Base-by-base conservation (phyloP, 2,888 invertebrate genomes). In the Hyposoter dolosus region DNA sequence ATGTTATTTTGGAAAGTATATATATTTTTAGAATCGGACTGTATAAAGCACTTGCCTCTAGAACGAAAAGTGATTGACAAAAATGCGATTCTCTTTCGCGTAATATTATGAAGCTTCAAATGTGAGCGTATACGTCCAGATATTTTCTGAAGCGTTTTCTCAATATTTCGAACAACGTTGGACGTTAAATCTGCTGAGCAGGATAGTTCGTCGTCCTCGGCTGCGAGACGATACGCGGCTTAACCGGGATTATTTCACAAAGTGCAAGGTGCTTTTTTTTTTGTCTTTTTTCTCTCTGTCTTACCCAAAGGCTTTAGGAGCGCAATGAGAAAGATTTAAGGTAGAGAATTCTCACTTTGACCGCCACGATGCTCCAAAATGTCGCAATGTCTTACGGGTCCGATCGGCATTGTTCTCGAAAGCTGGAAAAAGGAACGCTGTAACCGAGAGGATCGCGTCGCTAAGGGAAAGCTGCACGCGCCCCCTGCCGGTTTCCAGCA, bases 341-440 rank as follows among this genome's bases (percentile, higher is more conserved):
- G 88, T 87, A 87, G 80, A 83, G 82, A 86, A 89, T 88, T 89
- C 87, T 85, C 88, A 87, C 88, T 89, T 90, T 87, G 66, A 66
- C 75, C 80, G 45, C 19, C 45, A 12, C 9, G 82, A 83, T 90
- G 91, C 90, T 91, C 92, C 81, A 89, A 91, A 93, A 92, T 93
- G 91, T 93, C 92, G 93, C 90, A 93, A 93, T 91, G 92, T 91
- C 92, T 92, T 92, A 90, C 89, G 90, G 84, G 82, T 89, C 74
- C 83, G 87, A 74, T 83, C 84, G 50, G 50, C 81, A 91, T 92
- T 92, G 91, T 92, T 88, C 89, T 84, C 69, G 74, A 50, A 66
- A 43, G 50, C 28, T 43, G n/a, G 53, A 65, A 50, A 77, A 56
- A 63, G 71, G 84, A 56, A 32, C 32, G 23, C 32, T 4, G 66